Base-by-base conservation (phyloP, 64 coral and sea anemone genomes). In the Dendronephthya gigantea region DNA sequence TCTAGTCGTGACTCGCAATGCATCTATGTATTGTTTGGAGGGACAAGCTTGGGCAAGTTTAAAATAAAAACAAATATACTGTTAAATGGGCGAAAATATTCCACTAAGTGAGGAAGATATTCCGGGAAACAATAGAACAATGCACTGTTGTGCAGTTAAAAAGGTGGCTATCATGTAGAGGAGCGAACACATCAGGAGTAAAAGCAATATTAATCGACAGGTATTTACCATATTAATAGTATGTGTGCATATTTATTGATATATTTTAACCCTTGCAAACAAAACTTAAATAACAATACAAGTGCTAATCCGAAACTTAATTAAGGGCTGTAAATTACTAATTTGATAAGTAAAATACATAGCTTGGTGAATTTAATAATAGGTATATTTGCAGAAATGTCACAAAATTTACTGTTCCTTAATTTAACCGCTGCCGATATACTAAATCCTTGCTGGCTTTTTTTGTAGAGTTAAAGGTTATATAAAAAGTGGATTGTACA, bases 401-500 rank as follows among this genome's bases (percentile, higher is more conserved):
- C 41, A 45, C 41, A 45, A 45, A 45, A 45, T 45, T 45, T 45
- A 45, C 25, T 22, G 55, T 62, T 19, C 25, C 25, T 6, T 62
- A n/a, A n/a, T n/a, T n/a, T 27, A 19, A n/a, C 7, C 17, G 17
- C 19, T 62, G 25, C 25, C 25, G 25, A 62, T 62, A 23, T 19
- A 62, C 55, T 62, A 62, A 62, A 0, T 4, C 19, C 41, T 45
- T 11, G 41, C 41, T 4, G 12, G 25, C 25, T 86, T 34, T 86
- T 68, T 30, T 88, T 1, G 14, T 82, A 86, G 90, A 87, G 84
- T 92, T 2, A 93, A 93, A 83, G 87, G 89, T 84, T 93, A 93
- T 41, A 87, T 89, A 69, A 84, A 81, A 68, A 68, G 43, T 52
- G 91, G 87, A 1, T 83, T 92, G n/a, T n/a, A n/a, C n/a, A n/a